Evolutionary conservation across 2,888 invertebrate genomes (phyloP).

Genomic region (Pelosia muscerda): DNA sequence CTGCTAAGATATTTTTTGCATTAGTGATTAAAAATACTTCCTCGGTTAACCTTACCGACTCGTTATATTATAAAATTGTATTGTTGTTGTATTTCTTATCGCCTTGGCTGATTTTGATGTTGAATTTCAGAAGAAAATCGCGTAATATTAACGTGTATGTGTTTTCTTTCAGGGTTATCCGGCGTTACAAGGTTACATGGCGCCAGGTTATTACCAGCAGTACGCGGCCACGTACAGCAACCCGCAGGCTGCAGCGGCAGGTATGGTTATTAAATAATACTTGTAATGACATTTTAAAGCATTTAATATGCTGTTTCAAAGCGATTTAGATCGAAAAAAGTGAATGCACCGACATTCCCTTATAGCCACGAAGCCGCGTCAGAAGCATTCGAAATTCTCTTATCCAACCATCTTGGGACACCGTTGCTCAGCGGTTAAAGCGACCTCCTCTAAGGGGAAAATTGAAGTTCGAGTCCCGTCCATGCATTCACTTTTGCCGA

Average conservation of each 20-base stretch:
- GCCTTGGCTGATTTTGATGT: background rate
- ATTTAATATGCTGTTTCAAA: too few species aligned
- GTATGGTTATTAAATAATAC: constrained; percentile 61
- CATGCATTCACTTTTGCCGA: too few species aligned
- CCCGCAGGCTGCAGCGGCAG: constrained; percentile 90
- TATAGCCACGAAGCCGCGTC: too few species aligned
- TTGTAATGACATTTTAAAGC: background rate
- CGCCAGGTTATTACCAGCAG: constrained; percentile 91
- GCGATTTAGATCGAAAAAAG: too few species aligned
- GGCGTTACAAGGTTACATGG: constrained; percentile 93
- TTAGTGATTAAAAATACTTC: too few species aligned
- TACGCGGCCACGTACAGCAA: constrained; percentile 88
- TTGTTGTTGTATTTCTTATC: background rate
- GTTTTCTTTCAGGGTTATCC: constrained; percentile 88
- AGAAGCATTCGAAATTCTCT: too few species aligned
- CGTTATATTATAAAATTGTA: background rate
- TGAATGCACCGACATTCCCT: too few species aligned
- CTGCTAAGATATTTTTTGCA: too few species aligned
- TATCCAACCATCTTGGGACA: too few species aligned
- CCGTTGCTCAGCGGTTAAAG: too few species aligned
- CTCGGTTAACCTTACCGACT: background rate
- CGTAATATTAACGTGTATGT: background rate
- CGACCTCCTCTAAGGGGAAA: too few species aligned
- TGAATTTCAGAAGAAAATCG: background rate
- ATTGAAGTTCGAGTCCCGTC: too few species aligned